Evolutionary conservation across 2,797 vertebrate genomes (phyloP).

Genomic region (Alectoris magna): DNA sequence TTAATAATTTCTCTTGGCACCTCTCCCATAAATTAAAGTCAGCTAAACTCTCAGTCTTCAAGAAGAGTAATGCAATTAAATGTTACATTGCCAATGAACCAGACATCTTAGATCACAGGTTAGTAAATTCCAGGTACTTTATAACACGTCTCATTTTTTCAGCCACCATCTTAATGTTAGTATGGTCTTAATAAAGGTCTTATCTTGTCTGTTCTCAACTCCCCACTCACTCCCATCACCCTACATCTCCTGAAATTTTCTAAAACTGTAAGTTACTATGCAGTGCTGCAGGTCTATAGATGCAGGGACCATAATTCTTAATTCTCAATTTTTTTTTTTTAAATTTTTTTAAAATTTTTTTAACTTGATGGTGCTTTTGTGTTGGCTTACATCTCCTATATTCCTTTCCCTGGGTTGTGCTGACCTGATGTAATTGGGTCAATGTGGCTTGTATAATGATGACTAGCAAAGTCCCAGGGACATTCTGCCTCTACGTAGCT

Average conservation of each 20-base stretch:
- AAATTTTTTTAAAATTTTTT: neutral
- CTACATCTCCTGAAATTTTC: neutral
- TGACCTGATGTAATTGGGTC: neutral
- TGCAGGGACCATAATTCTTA: neutral
- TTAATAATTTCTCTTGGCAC: neutral
- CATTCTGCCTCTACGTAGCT: neutral
- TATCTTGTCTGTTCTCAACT: neutral
- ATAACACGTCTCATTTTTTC: neutral
- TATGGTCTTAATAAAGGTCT: neutral
- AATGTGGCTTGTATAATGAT: neutral
- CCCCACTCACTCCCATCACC: fast-evolving
- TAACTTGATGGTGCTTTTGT: neutral
- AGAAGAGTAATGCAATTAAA: neutral
- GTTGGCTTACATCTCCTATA: neutral
- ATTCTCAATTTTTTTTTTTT: neutral
- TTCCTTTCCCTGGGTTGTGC: neutral
- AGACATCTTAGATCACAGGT: neutral
- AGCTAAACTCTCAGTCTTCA: neutral
- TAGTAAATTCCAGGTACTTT: neutral
- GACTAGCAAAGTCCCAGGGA: neutral
- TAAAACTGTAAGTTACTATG: neutral
- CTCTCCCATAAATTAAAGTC: neutral
- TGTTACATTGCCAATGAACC: neutral
- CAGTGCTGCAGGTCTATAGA: neutral
- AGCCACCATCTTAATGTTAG: neutral